Base-by-base conservation (phyloP, 1,140 invertebrate genomes). In the Sminthurinus signatus region DNA sequence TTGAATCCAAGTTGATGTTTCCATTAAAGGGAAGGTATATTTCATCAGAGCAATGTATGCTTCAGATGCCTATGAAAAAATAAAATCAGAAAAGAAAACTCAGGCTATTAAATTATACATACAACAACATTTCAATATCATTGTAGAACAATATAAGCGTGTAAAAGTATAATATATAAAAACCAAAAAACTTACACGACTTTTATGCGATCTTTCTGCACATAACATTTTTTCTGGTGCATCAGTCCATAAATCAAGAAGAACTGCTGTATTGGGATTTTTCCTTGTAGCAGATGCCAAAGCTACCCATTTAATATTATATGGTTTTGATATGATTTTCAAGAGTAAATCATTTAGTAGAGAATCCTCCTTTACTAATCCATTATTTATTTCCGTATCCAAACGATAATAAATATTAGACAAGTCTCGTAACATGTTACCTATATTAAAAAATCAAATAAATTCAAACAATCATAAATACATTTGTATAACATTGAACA, bases 291-390 rank as follows among this genome's bases (percentile, higher is more conserved):
- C 39, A 19, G 56, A 57, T 0, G 62, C 12, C 15, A 68, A 31
- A 32, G 62, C 56, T n/a, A 68, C 32, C 67, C 67, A 68, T 61
- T 62, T 64, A 15, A 68, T 32, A 51, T 68, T 62, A 15, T 39
- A 50, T 0, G 51, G 51, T 17, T 64, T 68, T 1, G 36, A 23
- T 25, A 64, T 23, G 15, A 68, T 42, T 28, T 60, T 64, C n/a
- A 21, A 31, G 4, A 64, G 44, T 1, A 68, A 39, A 31, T 36
- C 54, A 10, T 42, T 57, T 1, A 51, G 29, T 27, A 64, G 27
- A 2, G n/a, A 17, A 5, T 51, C n/a, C 0, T 15, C 27, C 19
- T 46, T 36, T n/a, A n/a, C n/a, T n/a, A n/a, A n/a, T n/a, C n/a
- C n/a, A n/a, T n/a, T n/a, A n/a, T n/a, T n/a, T n/a, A n/a, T n/a